A percentile compares a stretch with the other conserved stretches of the same genome.
These are phyloP conservation scores for Psettodes erumei DNA, from an alignment of 2,113 vertebrate genomes.

Conservation along the genomic window DNA sequence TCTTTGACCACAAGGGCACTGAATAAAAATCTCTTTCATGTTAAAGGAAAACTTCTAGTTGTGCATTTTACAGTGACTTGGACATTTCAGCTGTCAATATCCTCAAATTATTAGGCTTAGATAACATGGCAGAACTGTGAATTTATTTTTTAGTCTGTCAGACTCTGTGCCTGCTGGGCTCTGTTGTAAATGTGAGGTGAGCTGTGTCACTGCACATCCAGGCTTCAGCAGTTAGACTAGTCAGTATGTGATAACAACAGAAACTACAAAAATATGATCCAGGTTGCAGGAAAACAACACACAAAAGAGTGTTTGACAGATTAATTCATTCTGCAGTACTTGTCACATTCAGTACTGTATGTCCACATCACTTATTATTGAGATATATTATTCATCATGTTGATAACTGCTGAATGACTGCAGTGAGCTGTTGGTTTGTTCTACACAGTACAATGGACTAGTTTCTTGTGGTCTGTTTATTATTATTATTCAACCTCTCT, in stretches of 20 bases:
- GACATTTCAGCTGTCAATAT: background rate
- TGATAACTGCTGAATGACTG: background rate
- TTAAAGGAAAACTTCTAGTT: background rate
- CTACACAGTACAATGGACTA: background rate
- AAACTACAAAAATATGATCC: background rate
- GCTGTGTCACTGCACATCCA: slow-evolving; percentile 19
- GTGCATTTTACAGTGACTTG: background rate
- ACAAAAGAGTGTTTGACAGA: background rate
- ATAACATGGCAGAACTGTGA: slow-evolving; percentile 5
- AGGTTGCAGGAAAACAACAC: background rate
- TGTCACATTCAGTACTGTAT: background rate
- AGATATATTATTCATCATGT: too few relatives aligned
- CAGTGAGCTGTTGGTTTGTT: background rate
- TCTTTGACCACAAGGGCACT: slow-evolving; percentile 1
- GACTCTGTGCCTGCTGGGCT: background rate
- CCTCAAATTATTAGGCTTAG: background rate
- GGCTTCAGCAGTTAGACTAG: background rate
- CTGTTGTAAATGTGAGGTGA: slow-evolving; percentile 11
- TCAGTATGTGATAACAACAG: background rate
- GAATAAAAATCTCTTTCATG: background rate
- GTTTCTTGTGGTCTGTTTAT: background rate
- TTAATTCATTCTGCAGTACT: background rate
- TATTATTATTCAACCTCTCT: slow-evolving; percentile 26
- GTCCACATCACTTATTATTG: slow-evolving; percentile 3
- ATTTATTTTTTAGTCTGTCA: slow-evolving; percentile 21